phyloP scores from a whole-genome alignment of 2,113 vertebrate genomes.

The Actenoides hombroni region DNA sequence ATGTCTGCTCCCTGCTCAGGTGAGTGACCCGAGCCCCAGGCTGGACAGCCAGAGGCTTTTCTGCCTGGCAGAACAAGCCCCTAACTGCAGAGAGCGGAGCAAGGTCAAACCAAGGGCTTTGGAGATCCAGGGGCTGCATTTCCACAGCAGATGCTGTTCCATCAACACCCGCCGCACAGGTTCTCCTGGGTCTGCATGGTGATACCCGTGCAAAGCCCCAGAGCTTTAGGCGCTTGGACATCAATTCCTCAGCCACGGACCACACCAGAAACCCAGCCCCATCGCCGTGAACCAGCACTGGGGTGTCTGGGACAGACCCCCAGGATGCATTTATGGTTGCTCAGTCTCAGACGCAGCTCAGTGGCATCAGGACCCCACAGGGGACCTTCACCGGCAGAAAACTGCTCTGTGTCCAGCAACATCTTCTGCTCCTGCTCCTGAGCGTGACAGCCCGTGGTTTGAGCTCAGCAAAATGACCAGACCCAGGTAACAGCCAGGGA shows the following conservation, averaged over 20 bases:
- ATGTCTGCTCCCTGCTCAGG: background rate
- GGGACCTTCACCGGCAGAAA: background rate
- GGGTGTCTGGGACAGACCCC: background rate
- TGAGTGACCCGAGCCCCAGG: background rate
- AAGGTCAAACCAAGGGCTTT: fast-evolving
- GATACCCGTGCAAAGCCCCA: fast-evolving
- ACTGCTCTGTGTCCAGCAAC: background rate
- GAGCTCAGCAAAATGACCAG: fast-evolving
- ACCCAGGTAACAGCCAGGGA: background rate
- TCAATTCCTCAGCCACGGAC: fast-evolving
- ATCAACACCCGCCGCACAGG: fast-evolving
- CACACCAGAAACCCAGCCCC: too few species aligned
- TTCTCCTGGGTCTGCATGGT: too few species aligned
- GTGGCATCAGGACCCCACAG: fast-evolving
- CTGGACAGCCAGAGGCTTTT: background rate
- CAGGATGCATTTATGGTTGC: too few species aligned
- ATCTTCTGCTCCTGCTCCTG: background rate
- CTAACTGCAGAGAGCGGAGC: background rate
- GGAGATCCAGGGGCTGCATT: background rate
- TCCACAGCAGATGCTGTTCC: background rate
- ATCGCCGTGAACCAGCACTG: fast-evolving
- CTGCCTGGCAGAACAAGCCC: too few species aligned
- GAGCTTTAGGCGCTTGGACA: background rate
- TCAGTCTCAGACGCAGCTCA: background rate
- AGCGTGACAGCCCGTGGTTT: fast-evolving